Percentiles rank a stretch among this genome's conserved stretches.
phyloP scores from a whole-genome alignment of 1,140 invertebrate species.

The Sinonovacula constricta region DNA sequence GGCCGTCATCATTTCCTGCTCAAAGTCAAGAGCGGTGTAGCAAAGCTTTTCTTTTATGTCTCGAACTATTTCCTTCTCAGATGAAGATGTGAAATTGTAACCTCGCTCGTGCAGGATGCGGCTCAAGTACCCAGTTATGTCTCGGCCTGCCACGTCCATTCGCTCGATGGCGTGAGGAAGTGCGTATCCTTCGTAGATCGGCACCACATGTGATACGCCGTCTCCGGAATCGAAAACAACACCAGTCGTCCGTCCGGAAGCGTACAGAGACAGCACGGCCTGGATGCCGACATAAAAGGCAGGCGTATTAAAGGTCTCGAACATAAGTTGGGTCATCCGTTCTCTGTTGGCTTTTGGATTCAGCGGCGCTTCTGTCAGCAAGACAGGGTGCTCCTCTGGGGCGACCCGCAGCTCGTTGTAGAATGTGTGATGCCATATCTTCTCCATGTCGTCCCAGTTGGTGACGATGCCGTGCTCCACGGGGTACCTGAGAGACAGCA shows the following conservation, averaged over 20 bases:
- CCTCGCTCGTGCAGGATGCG: slow-evolving; percentile 97
- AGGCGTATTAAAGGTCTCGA: slow-evolving; percentile 39
- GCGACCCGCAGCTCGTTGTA: slow-evolving; percentile 88
- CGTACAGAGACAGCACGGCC: slow-evolving; percentile 40
- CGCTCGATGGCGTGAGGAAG: slow-evolving; percentile 90
- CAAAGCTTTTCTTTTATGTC: slow-evolving; percentile 87
- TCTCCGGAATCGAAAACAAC: slow-evolving; percentile 89
- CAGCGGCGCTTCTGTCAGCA: slow-evolving; percentile 73
- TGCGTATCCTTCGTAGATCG: slow-evolving; percentile 90
- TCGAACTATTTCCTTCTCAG: slow-evolving; percentile 83
- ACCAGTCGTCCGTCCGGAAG: slow-evolving; percentile 68
- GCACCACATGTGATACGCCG: slow-evolving; percentile 92
- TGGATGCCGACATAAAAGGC: slow-evolving; percentile 44
- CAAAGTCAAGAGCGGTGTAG: slow-evolving; percentile 78
- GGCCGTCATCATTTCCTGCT: slow-evolving; percentile 96
- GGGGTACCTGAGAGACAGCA: slow-evolving; percentile 79
- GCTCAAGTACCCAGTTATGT: slow-evolving; percentile 97
- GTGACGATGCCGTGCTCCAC: slow-evolving; percentile 83
- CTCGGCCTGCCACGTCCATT: slow-evolving; percentile 94
- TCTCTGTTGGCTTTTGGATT: slow-evolving; percentile 80
- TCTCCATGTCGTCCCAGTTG: slow-evolving; percentile 93
- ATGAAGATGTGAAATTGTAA: slow-evolving; percentile 89
- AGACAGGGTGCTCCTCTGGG: slow-evolving; percentile 76
- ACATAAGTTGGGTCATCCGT: slow-evolving; percentile 74
- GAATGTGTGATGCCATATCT: slow-evolving; percentile 87